Base-by-base conservation (phyloP, 37 sponge, comb jelly and placozoan species). In the Spongia lamella region DNA sequence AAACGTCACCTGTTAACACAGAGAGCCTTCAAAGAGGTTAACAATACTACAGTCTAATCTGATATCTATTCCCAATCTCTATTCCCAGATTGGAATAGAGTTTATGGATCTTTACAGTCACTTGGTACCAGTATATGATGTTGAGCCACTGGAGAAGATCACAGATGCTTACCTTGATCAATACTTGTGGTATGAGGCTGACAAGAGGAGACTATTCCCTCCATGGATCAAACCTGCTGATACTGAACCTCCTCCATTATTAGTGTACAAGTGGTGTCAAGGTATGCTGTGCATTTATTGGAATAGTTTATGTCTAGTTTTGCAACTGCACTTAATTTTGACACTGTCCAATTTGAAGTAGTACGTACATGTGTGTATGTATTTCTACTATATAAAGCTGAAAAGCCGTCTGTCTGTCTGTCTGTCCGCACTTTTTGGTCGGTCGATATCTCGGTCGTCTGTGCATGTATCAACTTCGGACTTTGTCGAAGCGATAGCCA, bases 231-330 rank as follows among this genome's bases (percentile, higher is more conserved):
- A 97, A 61, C 99, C 99, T 27, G 90, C 93, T 39, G 99, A 97
- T 64, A 89, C 99, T 34, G 99, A 97, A 63, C 99, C 95, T 29
- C 99, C 99, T 14, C 99, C 99, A 0, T 81, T 92, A 31, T 82
- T 97, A 50, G 93, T 94, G 35, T 97, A 97, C 91, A 97, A 97
- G 90, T 97, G 99, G 99, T 97, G 99, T 39, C 95, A 97, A 75
- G 96, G 97, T 91, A n/a, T n/a, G n/a, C n/a, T n/a, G n/a, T n/a
- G n/a, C n/a, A n/a, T n/a, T n/a, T n/a, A n/a, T n/a, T n/a, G n/a
- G n/a, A n/a, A n/a, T n/a, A n/a, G n/a, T n/a, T n/a, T n/a, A n/a
- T n/a, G n/a, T n/a, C n/a, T n/a, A n/a, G n/a, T n/a, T n/a, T n/a
- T n/a, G n/a, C n/a, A n/a, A n/a, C n/a, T n/a, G n/a, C n/a, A n/a